Evolutionary conservation across 2,113 vertebrate species (phyloP).

Genomic region (Chelonoidis abingdonii): DNA sequence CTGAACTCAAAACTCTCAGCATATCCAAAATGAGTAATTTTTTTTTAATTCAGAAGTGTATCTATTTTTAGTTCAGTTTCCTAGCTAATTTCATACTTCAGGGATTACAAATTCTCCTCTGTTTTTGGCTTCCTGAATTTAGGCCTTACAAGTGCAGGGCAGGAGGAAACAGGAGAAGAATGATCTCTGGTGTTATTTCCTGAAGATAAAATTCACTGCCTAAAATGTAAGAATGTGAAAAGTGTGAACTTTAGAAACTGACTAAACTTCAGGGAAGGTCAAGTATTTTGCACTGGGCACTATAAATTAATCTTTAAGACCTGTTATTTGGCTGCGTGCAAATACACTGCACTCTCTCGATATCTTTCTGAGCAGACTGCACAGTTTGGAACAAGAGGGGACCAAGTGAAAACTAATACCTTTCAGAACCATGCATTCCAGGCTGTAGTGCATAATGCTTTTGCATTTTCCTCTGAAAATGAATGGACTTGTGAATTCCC

Average conservation of each 20-base stretch:
- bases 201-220: constrained; percentile 22
- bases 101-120: constrained; percentile 17
- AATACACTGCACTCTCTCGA: neutral
- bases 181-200: constrained; percentile 53
- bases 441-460: neutral
- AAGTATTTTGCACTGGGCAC: neutral
- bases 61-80: neutral
- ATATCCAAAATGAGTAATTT: neutral
- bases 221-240: constrained; percentile 34
- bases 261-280: neutral
- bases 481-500: neutral
- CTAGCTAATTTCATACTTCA: neutral
- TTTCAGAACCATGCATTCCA: neutral
- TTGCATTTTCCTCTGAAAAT: constrained; percentile 12
- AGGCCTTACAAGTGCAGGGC: neutral
- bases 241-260: constrained; percentile 8
- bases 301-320: neutral
- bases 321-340: neutral
- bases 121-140: constrained; percentile 36
- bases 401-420: neutral
- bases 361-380: neutral
- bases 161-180: constrained; percentile 62
- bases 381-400: neutral
- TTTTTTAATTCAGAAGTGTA: neutral
- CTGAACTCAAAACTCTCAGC: neutral